Conservation (phyloP, 1,140 invertebrate genomes). For the Heliconius congener region DNA sequence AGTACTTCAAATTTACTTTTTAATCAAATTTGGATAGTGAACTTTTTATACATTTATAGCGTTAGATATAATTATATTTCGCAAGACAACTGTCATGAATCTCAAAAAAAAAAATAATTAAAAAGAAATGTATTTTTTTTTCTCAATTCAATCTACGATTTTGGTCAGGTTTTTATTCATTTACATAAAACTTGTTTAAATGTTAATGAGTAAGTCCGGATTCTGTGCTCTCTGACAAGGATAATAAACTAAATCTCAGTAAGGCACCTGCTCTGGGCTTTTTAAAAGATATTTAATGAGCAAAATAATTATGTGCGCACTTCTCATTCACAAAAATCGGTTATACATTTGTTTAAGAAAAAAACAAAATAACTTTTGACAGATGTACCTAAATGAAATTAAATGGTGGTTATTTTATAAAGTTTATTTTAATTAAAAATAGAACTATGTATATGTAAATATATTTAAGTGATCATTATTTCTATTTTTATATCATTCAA, state of each 20-base stretch:
- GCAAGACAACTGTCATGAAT: background rate
- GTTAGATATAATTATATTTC: slow-evolving; percentile 1
- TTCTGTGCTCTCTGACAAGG: slow-evolving; percentile 60
- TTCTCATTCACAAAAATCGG: slow-evolving; percentile 3
- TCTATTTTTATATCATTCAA: too few relatives aligned
- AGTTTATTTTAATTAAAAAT: background rate
- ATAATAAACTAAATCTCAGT: slow-evolving; percentile 41
- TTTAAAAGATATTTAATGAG: slow-evolving; percentile 42
- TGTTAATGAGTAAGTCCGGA: slow-evolving; percentile 68
- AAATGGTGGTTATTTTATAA: background rate
- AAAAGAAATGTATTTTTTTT: background rate
- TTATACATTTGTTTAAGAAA: slow-evolving; percentile 2
- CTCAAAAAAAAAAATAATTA: slow-evolving; percentile 3
- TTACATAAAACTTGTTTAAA: slow-evolving; percentile 78
- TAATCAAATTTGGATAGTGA: background rate
- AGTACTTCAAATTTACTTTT: background rate
- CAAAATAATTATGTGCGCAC: slow-evolving; percentile 12
- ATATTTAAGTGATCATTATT: too few relatives aligned
- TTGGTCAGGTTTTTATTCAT: slow-evolving; percentile 46
- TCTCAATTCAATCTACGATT: slow-evolving; percentile 33
- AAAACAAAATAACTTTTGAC: background rate
- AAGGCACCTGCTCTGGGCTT: slow-evolving; percentile 38
- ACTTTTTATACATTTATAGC: background rate
- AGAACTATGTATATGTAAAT: too few relatives aligned
- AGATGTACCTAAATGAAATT: background rate